Conservation (phyloP, 2,888 invertebrate genomes). For the Nemotelus nigrinus region DNA sequence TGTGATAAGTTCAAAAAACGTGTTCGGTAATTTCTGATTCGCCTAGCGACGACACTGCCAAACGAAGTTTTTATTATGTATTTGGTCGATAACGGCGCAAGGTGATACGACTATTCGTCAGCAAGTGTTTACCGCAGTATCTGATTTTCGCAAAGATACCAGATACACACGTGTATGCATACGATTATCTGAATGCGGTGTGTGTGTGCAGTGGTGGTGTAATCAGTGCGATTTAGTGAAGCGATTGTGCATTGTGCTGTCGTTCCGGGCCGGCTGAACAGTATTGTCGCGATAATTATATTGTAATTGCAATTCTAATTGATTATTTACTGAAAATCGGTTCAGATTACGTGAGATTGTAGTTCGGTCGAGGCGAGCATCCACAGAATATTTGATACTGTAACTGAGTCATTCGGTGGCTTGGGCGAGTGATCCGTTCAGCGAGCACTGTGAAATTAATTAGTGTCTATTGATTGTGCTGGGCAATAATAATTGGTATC, state of each 20-base stretch:
- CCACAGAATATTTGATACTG: too few species aligned
- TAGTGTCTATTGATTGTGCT: constrained; percentile 15
- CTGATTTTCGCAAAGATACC: too few species aligned
- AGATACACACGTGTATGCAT: too few species aligned
- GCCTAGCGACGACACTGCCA: not conserved
- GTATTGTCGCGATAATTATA: not conserved
- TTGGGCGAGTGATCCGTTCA: not conserved
- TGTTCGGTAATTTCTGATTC: not conserved
- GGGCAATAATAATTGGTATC: constrained; percentile 20
- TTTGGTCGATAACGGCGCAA: not conserved
- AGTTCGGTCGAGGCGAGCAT: too few species aligned
- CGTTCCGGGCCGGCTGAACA: not conserved
- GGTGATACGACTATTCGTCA: too few species aligned
- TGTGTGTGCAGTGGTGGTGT: too few species aligned
- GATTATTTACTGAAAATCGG: constrained; percentile 11
- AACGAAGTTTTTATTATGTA: not conserved
- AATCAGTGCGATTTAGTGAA: not conserved
- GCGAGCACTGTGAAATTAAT: constrained; percentile 5
- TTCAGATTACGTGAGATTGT: too few species aligned
- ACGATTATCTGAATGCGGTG: too few species aligned
- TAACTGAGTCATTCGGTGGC: not conserved
- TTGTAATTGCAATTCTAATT: constrained; percentile 10
- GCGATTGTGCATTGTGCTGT: not conserved
- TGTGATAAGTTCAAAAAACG: constrained; percentile 4
- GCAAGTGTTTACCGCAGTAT: too few species aligned